These are phyloP conservation scores for Leptinotarsa peninsularis DNA, from an alignment of 2,888 invertebrate species.

Conservation along the genomic window DNA sequence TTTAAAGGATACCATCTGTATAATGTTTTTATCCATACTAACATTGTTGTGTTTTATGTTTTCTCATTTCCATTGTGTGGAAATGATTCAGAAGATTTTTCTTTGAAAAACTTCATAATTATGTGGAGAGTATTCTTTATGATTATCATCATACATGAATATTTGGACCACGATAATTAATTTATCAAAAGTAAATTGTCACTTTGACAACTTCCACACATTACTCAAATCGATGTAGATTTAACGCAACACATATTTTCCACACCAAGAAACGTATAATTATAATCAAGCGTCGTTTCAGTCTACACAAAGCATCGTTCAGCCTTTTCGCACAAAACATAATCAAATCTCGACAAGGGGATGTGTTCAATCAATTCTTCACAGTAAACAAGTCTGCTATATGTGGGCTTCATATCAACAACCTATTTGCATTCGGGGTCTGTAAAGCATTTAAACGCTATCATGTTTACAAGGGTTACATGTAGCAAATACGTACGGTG, in stretches of 20 bases:
- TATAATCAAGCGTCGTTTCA: constrained; percentile 39
- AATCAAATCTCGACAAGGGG: constrained; percentile 27
- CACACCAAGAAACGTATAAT: constrained; percentile 32
- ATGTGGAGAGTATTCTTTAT: no score
- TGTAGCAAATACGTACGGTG: background rate
- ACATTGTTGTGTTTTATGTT: no score
- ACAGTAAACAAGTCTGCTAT: background rate
- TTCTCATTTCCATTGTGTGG: no score
- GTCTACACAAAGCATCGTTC: constrained; percentile 32
- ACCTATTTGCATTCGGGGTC: constrained; percentile 12
- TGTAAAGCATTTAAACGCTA: background rate
- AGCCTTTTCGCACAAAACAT: constrained; percentile 31
- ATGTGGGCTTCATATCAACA: background rate
- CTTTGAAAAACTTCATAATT: no score
- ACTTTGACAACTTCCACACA: no score
- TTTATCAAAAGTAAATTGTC: no score
- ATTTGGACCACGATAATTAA: no score
- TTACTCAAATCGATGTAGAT: background rate
- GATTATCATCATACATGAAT: no score
- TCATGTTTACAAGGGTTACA: constrained; percentile 1
- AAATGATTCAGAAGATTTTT: no score
- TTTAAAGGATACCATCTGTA: no score
- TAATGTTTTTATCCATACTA: no score
- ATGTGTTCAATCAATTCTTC: constrained; percentile 12
- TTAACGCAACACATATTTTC: background rate